Conservation (phyloP, 2,113 vertebrate species). For the Hymenochirus boettgeri region DNA sequence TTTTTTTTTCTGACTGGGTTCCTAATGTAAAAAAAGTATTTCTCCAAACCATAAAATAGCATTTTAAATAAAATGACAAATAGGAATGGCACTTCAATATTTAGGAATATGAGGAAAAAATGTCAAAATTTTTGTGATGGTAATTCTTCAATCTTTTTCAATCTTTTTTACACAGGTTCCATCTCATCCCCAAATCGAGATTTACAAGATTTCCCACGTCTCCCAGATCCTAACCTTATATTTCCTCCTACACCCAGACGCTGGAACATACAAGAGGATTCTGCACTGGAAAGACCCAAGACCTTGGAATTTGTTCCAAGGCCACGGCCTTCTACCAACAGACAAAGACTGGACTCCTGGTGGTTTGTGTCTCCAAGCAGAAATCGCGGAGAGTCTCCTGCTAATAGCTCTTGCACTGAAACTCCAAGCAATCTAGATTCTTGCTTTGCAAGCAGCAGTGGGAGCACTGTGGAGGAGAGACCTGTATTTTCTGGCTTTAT, state of each 20-base stretch:
- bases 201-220: slow-evolving; percentile 75
- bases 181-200: slow-evolving; percentile 65
- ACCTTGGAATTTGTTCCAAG: slow-evolving; percentile 88
- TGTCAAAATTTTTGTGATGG: no score
- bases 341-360: slow-evolving; percentile 77
- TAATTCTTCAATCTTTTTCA: no score
- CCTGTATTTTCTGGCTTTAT: slow-evolving; percentile 72
- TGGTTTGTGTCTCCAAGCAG: slow-evolving; percentile 76
- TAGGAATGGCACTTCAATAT: no score
- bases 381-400: slow-evolving; percentile 76
- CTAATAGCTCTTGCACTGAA: slow-evolving; percentile 88
- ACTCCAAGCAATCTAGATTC: slow-evolving; percentile 90
- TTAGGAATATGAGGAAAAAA: no score
- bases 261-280: slow-evolving; percentile 69
- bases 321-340: slow-evolving; percentile 82
- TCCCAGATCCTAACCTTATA: slow-evolving; percentile 86
- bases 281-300: slow-evolving; percentile 86
- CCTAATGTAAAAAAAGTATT: no score
- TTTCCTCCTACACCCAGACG: slow-evolving; percentile 89
- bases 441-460: slow-evolving; percentile 74
- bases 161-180: slow-evolving; percentile 37
- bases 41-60: no score
- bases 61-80: no score
- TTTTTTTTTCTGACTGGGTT: no score
- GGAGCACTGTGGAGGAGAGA: slow-evolving; percentile 74